These are phyloP conservation scores for Lepidurus apus DNA, from an alignment of 1,140 invertebrate species.

Conservation along the genomic window DNA sequence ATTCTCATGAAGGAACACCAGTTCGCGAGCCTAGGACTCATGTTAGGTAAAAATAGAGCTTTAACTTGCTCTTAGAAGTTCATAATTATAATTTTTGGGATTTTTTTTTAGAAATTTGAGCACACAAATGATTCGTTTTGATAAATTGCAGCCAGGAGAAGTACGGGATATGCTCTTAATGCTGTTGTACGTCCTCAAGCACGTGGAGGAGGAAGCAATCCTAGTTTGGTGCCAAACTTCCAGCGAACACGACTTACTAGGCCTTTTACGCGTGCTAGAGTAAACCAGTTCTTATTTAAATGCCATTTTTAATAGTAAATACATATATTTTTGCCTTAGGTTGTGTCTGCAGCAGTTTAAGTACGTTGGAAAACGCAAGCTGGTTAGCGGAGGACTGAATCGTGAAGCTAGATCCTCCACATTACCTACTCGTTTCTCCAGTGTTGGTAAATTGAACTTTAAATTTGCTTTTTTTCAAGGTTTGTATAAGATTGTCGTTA, in stretches of 20 bases:
- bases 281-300: constrained; percentile 49
- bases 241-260: constrained; percentile 63
- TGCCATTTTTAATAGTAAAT: constrained; percentile 36
- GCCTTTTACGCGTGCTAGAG: constrained; percentile 75
- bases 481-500: constrained; percentile 27
- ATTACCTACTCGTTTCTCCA: constrained; percentile 59
- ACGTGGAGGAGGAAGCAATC: constrained; percentile 79
- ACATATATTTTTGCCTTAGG: constrained; percentile 48
- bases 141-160: constrained; percentile 69
- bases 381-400: constrained; percentile 48
- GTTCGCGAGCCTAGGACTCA: not conserved
- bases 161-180: constrained; percentile 82
- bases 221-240: constrained; percentile 85
- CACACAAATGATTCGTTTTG: constrained; percentile 51
- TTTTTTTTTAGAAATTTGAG: not conserved
- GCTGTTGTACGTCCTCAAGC: constrained; percentile 85
- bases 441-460: not conserved
- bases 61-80: constrained; percentile 35
- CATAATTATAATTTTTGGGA: constrained; percentile 5
- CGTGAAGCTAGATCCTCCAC: constrained; percentile 60
- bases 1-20: constrained; percentile 9
- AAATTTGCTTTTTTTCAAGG: too few relatives aligned
- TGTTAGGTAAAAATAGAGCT: constrained; percentile 30
- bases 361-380: constrained; percentile 74
- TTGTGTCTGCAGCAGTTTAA: constrained; percentile 81